phyloP scores from a whole-genome alignment of 2,797 vertebrate species.

The Xenopus petersii region DNA sequence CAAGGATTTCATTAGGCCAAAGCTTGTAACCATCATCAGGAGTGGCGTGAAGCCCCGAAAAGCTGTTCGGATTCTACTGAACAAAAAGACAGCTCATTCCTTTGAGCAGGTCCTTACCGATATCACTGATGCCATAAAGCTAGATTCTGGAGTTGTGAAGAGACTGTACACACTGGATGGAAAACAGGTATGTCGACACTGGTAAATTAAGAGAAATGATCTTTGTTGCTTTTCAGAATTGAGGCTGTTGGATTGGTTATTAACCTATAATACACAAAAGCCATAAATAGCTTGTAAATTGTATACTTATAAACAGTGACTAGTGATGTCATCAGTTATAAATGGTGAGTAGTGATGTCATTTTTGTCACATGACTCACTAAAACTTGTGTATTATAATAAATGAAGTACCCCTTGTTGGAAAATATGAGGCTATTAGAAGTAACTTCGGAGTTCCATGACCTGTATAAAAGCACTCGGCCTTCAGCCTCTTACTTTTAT shows the following conservation, averaged over 20 bases:
- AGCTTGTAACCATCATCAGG: slow-evolving; percentile 94
- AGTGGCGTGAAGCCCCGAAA: slow-evolving; percentile 96
- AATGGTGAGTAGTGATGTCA: too few species aligned
- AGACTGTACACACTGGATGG: slow-evolving; percentile 91
- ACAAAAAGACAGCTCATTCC: slow-evolving; percentile 97
- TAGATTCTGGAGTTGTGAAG: slow-evolving; percentile 91
- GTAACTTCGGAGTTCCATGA: too few species aligned
- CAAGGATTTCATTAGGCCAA: slow-evolving; percentile 94
- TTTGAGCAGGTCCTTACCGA: slow-evolving; percentile 96
- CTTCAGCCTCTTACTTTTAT: too few species aligned
- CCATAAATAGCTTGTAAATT: too few species aligned
- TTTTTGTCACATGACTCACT: too few species aligned
- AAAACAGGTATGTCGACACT: slow-evolving; percentile 79
- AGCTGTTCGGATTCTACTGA: slow-evolving; percentile 89
- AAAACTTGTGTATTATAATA: too few species aligned
- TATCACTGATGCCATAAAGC: slow-evolving; percentile 93
- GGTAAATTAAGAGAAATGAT: slow-evolving; percentile 1
- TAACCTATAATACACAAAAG: too few species aligned
- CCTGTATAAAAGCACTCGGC: too few species aligned
- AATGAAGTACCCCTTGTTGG: too few species aligned
- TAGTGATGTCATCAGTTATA: too few species aligned
- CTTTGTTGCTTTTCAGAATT: background rate
- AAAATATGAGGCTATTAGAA: too few species aligned
- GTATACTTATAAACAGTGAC: too few species aligned
- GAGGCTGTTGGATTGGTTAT: background rate